Conservation (phyloP, 2,888 invertebrate species). For the Hirudinaria manillensis region DNA sequence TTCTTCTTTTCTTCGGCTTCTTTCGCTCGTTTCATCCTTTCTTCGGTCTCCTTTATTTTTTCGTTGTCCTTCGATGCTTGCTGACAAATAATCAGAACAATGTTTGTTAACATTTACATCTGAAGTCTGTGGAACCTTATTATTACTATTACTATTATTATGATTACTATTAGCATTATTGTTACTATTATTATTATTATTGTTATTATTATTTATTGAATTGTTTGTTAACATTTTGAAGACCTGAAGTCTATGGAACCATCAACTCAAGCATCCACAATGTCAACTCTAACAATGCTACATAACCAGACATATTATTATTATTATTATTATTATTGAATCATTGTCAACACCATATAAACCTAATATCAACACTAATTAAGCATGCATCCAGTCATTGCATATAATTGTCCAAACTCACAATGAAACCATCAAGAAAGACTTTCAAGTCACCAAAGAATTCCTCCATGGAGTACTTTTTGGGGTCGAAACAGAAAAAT, state of each 20-base stretch:
- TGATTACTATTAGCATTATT: background rate
- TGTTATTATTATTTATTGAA: too few relatives aligned
- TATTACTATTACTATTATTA: background rate
- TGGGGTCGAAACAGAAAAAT: conserved; percentile 83
- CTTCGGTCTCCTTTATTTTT: conserved; percentile 73
- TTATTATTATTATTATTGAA: too few relatives aligned
- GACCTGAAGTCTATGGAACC: too few relatives aligned
- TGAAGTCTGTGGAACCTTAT: background rate
- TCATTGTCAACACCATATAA: too few relatives aligned
- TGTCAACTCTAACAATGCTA: too few relatives aligned
- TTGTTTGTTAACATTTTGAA: too few relatives aligned
- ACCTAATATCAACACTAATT: background rate
- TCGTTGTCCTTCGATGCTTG: conserved; percentile 78
- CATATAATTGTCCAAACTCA: conserved; percentile 35
- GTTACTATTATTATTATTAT: too few relatives aligned
- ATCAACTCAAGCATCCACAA: too few relatives aligned
- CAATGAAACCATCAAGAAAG: conserved; percentile 79
- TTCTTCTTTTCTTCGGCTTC: conserved; percentile 18
- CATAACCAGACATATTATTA: too few relatives aligned
- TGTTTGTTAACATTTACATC: background rate
- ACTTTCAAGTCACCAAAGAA: conserved; percentile 89
- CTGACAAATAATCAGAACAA: conserved; percentile 54
- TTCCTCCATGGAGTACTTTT: conserved; percentile 88
- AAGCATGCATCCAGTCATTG: too few relatives aligned
- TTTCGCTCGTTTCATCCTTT: conserved; percentile 70